Evolutionary conservation across 2,888 invertebrate genomes (phyloP).

Genomic region (Kuschelorhynchus macadamiae): DNA sequence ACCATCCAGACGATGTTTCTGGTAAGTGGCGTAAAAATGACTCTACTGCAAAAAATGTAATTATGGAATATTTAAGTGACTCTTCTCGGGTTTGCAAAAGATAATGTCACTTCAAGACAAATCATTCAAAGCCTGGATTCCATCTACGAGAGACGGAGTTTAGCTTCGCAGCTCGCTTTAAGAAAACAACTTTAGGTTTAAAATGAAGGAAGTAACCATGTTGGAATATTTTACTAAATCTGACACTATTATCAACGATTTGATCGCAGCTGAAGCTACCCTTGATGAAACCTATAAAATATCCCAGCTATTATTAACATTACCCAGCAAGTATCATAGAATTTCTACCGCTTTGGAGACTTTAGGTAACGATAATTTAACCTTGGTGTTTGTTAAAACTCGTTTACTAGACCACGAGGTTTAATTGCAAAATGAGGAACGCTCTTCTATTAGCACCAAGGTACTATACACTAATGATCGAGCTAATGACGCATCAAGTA

Average conservation of each 20-base stretch:
- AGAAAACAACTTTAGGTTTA: constrained; percentile 50
- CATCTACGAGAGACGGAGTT: constrained; percentile 29
- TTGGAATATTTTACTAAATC: constrained; percentile 60
- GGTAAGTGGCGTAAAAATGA: constrained; percentile 32
- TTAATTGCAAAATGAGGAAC: no score
- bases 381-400: no score
- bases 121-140: constrained; percentile 19
- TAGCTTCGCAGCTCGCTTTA: constrained; percentile 52
- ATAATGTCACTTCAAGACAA: constrained; percentile 16
- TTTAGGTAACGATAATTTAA: no score
- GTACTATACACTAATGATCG: no score
- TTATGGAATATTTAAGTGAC: no score
- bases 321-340: constrained; percentile 61
- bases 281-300: constrained; percentile 63
- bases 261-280: constrained; percentile 49
- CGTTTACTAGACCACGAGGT: no score
- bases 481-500: no score
- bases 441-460: no score
- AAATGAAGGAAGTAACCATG: constrained; percentile 41
- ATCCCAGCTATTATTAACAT: constrained; percentile 60
- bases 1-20: constrained; percentile 11
- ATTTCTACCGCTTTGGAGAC: constrained; percentile 64
- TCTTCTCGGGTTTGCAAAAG: constrained; percentile 37
- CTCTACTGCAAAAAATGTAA: constrained; percentile 23
- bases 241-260: constrained; percentile 61